Evolutionary conservation across 2,888 invertebrate species (phyloP), one percentile per base, ranked within the genome.

Genomic region (Torymus auratus): DNA sequence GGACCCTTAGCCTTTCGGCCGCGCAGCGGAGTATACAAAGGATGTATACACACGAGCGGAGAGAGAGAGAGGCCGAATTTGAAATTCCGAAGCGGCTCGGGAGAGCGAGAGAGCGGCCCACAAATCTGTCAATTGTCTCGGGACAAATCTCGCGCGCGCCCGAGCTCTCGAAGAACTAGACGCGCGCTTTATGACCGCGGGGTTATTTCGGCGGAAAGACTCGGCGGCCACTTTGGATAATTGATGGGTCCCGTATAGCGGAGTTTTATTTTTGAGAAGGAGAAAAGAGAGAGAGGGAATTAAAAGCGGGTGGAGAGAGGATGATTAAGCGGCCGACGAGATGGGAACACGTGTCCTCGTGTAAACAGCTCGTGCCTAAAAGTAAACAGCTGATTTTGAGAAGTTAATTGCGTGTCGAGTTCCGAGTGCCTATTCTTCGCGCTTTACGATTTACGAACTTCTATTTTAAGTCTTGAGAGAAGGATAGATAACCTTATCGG

Each of bases 41-140:
- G 82, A 83, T 62, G 84, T 79, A 67, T 75, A 73, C 77, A 81
- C 74, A 41, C 65, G 67, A 61, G 71, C 73, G 62, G 78, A 12
- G 23, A 15, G 64, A 64, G 41, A 41, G 64, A 10, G 11, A 28
- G 23, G 52, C 23, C 80, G 84, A 90, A 90, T 90, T 90, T 90
- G 90, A 90, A 90, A 89, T 90, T 90, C 90, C 90, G 88, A 90
- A 86, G 86, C 41, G 41, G 7, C 41, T 41, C 41, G 83, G 84
- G 82, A 82, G 77, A 74, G 83, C 78, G 83, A 83, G 15, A 56
- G 14, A 14, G 15, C 60, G 41, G 81, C 88, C 41, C 88, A 90
- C 90, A 90, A 90, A 90, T 90, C 90, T 89, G 89, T 91, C 91
- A 89, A 90, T 91, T 90, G 89, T 88, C 87, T 86, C 87, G 86